These are phyloP conservation scores for Spea hammondii DNA, from an alignment of 2,797 vertebrate genomes.

Conservation along the genomic window DNA sequence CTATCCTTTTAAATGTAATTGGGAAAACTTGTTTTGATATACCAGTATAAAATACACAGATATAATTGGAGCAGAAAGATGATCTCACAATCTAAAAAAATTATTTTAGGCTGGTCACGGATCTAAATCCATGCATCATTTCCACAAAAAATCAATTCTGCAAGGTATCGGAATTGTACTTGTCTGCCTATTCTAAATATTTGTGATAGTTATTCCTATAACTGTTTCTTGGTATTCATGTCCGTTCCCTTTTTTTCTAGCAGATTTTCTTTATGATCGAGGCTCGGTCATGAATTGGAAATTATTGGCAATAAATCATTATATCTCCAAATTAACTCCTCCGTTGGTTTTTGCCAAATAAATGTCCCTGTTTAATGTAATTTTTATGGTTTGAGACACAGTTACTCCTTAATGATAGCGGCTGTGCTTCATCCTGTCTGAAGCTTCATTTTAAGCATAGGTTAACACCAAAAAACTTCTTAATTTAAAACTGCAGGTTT, in stretches of 20 bases:
- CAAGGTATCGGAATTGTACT: too few species aligned
- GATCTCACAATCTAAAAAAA: background rate
- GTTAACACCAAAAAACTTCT: background rate
- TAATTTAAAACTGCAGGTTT: background rate
- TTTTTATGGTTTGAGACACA: slow-evolving; percentile 3
- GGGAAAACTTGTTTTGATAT: too few species aligned
- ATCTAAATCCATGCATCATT: background rate
- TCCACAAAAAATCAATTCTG: background rate
- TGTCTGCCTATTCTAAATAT: too few species aligned
- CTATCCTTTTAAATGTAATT: too few species aligned
- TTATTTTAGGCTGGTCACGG: background rate
- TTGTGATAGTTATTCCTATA: too few species aligned
- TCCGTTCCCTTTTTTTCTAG: background rate
- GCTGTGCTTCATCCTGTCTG: slow-evolving; percentile 14
- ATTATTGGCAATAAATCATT: slow-evolving; percentile 5
- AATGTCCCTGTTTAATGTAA: slow-evolving; percentile 20
- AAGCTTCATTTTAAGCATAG: background rate
- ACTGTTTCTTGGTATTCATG: background rate
- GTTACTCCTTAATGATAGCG: slow-evolving; percentile 2
- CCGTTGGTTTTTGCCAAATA: slow-evolving; percentile 5
- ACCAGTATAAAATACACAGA: too few species aligned
- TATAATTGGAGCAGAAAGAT: background rate
- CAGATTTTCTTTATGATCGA: background rate
- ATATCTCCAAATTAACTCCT: slow-evolving; percentile 23
- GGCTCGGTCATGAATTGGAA: background rate